A percentile compares a stretch with the other conserved stretches of the same genome.
phyloP scores from a whole-genome alignment of 2,113 vertebrate genomes.

The Cromileptes altivelis region DNA sequence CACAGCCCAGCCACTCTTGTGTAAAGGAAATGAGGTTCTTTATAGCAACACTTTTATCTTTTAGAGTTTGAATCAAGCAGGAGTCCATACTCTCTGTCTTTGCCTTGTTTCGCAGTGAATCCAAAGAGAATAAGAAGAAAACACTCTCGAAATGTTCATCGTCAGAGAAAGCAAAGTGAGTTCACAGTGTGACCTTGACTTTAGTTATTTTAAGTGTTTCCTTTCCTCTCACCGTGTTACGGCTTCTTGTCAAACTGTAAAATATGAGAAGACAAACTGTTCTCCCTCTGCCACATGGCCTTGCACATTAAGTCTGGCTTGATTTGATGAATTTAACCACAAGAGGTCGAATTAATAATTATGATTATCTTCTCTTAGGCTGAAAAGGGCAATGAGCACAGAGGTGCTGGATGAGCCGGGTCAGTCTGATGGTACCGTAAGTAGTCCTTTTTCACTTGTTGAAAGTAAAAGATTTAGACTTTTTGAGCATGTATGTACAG shows the following conservation, averaged over 20 bases:
- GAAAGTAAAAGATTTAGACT: background rate
- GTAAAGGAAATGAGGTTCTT: slow-evolving; percentile 28
- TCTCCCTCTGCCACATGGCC: background rate
- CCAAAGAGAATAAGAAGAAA: slow-evolving; percentile 91
- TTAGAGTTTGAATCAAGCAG: slow-evolving; percentile 4
- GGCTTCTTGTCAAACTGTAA: background rate
- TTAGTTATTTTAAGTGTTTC: slow-evolving; percentile 16
- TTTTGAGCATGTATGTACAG: background rate
- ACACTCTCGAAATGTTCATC: slow-evolving; percentile 81
- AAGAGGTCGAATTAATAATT: slow-evolving; percentile 26
- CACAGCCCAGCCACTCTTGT: slow-evolving; percentile 6
- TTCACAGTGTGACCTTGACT: slow-evolving; percentile 40
- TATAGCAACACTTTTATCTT: slow-evolving; percentile 13
- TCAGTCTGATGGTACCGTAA: slow-evolving; percentile 61
- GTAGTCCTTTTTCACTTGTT: slow-evolving; percentile 33
- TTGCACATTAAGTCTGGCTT: background rate
- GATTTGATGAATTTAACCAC: slow-evolving; percentile 2
- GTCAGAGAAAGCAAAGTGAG: slow-evolving; percentile 91
- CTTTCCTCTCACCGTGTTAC: background rate
- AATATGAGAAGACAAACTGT: background rate
- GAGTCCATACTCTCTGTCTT: slow-evolving; percentile 7
- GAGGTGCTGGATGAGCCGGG: slow-evolving; percentile 72
- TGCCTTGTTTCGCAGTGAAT: slow-evolving; percentile 83
- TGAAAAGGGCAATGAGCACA: slow-evolving; percentile 69
- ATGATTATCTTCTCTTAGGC: slow-evolving; percentile 54